These are phyloP conservation scores for Chydorus sphaericus DNA, from an alignment of 2,888 invertebrate genomes.

Conservation along the genomic window DNA sequence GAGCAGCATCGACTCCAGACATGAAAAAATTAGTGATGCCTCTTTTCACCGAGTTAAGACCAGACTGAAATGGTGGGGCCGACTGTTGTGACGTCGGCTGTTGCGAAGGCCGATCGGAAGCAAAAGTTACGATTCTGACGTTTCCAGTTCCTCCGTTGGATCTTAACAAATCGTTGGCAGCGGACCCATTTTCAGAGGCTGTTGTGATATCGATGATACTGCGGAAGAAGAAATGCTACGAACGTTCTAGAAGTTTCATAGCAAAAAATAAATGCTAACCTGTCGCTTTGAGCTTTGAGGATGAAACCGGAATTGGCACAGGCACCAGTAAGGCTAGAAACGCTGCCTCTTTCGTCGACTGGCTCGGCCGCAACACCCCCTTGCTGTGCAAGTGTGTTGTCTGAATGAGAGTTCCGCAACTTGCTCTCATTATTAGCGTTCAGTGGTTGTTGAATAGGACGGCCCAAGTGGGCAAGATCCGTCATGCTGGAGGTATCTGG, in stretches of 20 bases:
- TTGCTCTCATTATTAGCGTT: no score
- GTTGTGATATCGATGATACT: conserved; percentile 11
- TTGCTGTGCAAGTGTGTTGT: conserved; percentile 11
- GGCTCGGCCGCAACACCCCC: conserved; percentile 4
- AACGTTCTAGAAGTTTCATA: conserved; percentile 15
- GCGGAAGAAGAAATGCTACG: no score
- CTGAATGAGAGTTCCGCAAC: conserved; percentile 11
- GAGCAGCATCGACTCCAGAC: conserved; percentile 68
- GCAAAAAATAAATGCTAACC: background rate
- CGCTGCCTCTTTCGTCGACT: background rate
- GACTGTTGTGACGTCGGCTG: background rate
- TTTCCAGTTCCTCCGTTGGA: conserved; percentile 3
- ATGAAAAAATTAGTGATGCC: conserved; percentile 67
- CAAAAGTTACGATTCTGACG: background rate
- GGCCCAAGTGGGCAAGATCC: conserved; percentile 37
- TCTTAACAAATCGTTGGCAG: background rate
- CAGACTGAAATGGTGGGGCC: conserved; percentile 12
- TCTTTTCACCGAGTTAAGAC: conserved; percentile 46
- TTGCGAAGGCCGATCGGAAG: background rate
- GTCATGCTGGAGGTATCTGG: conserved; percentile 73
- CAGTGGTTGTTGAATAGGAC: conserved; percentile 2
- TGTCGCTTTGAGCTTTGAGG: conserved; percentile 20
- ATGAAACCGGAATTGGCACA: no score
- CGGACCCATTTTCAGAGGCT: conserved; percentile 9
- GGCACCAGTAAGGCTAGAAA: conserved; percentile 1